Conservation (phyloP, 2,113 vertebrate species). For the Ceyx margarethae region DNA sequence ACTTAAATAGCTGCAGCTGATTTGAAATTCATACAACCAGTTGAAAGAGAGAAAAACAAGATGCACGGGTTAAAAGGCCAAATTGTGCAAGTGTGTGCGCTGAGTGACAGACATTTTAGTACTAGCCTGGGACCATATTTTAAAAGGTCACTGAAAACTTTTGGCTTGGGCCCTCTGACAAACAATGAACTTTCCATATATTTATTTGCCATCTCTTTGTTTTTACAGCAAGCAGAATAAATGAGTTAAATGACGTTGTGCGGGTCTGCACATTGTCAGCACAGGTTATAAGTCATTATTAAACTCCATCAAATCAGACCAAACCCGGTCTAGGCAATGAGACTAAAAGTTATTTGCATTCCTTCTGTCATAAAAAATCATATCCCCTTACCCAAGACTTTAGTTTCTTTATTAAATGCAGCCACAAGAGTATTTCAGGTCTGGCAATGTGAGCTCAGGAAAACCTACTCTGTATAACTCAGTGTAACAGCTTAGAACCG, state of each 20-base stretch:
- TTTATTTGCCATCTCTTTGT: conserved; percentile 94
- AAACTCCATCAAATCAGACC: conserved; percentile 86
- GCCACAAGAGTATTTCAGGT: conserved; percentile 85
- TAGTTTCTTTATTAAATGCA: conserved; percentile 88
- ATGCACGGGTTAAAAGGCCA: conserved; percentile 82
- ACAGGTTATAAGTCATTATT: conserved; percentile 98
- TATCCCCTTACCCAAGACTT: conserved; percentile 87
- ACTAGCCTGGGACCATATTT: conserved; percentile 85
- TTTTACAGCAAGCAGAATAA: conserved; percentile 93
- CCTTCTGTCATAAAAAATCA: conserved; percentile 88
- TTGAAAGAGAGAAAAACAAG: conserved; percentile 86
- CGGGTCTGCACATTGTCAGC: conserved; percentile 93
- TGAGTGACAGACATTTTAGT: conserved; percentile 94
- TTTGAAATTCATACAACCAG: conserved; percentile 83
- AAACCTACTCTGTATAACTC: conserved; percentile 79
- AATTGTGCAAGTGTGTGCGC: conserved; percentile 79
- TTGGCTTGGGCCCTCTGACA: conserved; percentile 84
- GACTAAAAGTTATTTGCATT: conserved; percentile 86
- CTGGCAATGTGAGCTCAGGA: conserved; percentile 80
- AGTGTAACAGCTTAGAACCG: conserved; percentile 79
- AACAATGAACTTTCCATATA: conserved; percentile 89
- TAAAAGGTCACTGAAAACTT: conserved; percentile 87
- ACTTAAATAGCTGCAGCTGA: conserved; percentile 82
- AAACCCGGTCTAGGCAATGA: conserved; percentile 79
- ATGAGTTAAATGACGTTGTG: conserved; percentile 90